Evolutionary conservation across 64 coral and sea anemone species (phyloP), one percentile per base, ranked within the genome.

Genomic region (Exaiptasia diaphana): DNA sequence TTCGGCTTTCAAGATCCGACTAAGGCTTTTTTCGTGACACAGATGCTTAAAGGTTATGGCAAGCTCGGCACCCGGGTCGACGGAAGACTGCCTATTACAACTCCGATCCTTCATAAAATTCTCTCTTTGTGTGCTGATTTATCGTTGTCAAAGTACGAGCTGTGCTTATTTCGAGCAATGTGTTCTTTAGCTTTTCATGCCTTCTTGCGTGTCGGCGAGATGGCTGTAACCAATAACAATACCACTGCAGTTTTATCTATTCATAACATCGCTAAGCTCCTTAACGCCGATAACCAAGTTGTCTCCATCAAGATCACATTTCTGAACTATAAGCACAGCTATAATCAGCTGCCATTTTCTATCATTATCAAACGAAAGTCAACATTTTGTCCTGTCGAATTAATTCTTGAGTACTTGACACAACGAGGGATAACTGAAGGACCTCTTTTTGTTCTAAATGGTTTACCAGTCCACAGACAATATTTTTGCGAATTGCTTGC

Each of bases 31-130:
- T 41, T 60, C 29, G 76, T 74, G 41, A 75, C 28, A 26, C 82
- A 75, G 38, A 85, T 75, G 69, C 38, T 85, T 17, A 85, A 85
- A 43, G 82, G 82, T 20, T 85, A 85, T 75, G 42, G 37, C 14
- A 75, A 85, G 36, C 54, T 73, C 10, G 50, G 61, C 58, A 42
- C 82, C 15, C 68, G 53, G 17, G 21, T 85, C 68, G 82, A 75
- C 53, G 40, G 68, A 75, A 37, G 82, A 63, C 25, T 60, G 75
- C 82, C 82, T 32, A 74, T 85, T 21, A 74, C 82, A 44, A 37
- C 75, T 25, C 82, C 82, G 17, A 50, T 85, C 14, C 33, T 86
- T 30, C 68, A 63, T 52, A 83, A 45, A 38, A 24, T 83, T n/a
- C 34, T 76, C 4, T 8, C 37, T 14, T 32, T 56, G 1, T 45